Conservation (phyloP, 2,888 invertebrate genomes). For the Phalera bucephala region DNA sequence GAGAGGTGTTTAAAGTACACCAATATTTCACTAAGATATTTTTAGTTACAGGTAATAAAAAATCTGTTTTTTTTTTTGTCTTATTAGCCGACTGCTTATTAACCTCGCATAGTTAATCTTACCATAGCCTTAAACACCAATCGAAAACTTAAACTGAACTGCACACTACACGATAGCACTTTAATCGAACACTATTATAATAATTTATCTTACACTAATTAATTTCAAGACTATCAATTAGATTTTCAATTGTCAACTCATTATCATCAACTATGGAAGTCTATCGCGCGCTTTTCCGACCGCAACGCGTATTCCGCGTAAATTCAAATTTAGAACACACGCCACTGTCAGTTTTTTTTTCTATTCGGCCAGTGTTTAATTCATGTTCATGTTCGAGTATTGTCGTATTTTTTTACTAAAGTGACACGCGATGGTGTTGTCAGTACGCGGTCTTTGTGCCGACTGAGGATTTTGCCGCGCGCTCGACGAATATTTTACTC, state of each 20-base stretch:
- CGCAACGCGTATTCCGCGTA: constrained; percentile 50
- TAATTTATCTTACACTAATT: constrained; percentile 14
- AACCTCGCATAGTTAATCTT: constrained; percentile 40
- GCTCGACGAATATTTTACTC: constrained; percentile 44
- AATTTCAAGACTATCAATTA: constrained; percentile 14
- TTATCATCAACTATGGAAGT: constrained; percentile 26
- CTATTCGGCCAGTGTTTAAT: constrained; percentile 44
- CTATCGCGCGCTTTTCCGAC: constrained; percentile 27
- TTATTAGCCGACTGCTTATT: constrained; percentile 3
- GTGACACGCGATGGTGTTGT: constrained; percentile 46
- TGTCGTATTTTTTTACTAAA: constrained; percentile 28
- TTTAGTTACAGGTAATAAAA: no score
- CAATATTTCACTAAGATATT: no score
- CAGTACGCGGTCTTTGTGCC: constrained; percentile 60
- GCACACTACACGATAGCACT: constrained; percentile 15
- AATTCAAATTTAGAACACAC: constrained; percentile 55
- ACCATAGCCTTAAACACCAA: constrained; percentile 30
- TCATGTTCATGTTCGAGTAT: constrained; percentile 41
- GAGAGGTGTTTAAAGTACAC: no score
- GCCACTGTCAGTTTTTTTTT: constrained; percentile 49
- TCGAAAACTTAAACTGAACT: constrained; percentile 32
- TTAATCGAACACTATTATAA: no score
- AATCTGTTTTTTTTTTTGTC: no score
- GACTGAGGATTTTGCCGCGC: constrained; percentile 66
- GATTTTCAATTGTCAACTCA: constrained; percentile 35